A percentile compares a stretch with the other conserved stretches of the same genome.
These are phyloP conservation scores for Saturnia japonica DNA, from an alignment of 2,888 invertebrate genomes.

Conservation along the genomic window DNA sequence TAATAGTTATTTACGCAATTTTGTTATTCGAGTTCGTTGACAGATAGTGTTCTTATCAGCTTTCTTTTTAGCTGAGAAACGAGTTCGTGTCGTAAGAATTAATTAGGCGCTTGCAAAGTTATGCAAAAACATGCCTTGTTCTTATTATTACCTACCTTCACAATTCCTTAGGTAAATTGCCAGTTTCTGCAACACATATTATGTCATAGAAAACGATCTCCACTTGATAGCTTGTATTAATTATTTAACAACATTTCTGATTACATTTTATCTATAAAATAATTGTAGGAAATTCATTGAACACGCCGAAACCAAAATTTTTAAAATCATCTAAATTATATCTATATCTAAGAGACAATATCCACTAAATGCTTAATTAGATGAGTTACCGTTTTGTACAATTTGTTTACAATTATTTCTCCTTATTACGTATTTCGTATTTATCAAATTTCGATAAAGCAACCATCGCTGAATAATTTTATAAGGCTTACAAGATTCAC, in stretches of 20 bases:
- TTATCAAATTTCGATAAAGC: too few species aligned
- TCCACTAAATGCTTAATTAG: background rate
- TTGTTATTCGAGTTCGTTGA: conserved; percentile 59
- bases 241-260: background rate
- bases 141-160: conserved; percentile 1
- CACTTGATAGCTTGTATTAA: background rate
- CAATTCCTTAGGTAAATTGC: background rate
- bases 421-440: too few species aligned
- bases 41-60: conserved; percentile 73
- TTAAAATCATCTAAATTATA: too few species aligned
- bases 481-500: too few species aligned
- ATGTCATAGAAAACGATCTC: background rate
- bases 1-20: conserved; percentile 47
- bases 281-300: background rate
- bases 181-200: conserved; percentile 12
- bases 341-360: background rate
- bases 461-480: too few species aligned
- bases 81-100: conserved; percentile 54
- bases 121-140: conserved; percentile 12
- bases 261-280: background rate
- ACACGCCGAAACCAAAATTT: background rate
- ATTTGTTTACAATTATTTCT: too few species aligned
- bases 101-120: conserved; percentile 54
- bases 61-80: conserved; percentile 64
- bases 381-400: background rate